Base-by-base conservation (phyloP, 2,113 vertebrate species). In the Nestor notabilis region DNA sequence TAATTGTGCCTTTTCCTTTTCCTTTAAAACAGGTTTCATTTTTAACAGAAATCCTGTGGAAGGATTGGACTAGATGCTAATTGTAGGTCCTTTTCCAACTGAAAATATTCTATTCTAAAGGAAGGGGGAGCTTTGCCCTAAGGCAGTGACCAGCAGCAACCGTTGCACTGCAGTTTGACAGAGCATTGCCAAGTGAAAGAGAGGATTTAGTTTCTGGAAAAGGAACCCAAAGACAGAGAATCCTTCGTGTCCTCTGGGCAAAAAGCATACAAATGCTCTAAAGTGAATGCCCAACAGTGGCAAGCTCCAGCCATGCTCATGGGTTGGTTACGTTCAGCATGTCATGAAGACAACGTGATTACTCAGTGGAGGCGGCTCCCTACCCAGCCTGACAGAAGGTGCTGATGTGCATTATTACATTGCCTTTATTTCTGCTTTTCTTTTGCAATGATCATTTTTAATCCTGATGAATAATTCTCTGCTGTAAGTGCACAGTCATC, bases 401-500 rank as follows among this genome's bases (percentile, higher is more conserved):
- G 17, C 78, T 87, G 56, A 0, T 41, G 81, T 79, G 24, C 70
- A 18, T 87, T 17, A 33, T 84, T 13, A 16, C 4, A 5, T 11
- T 47, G 77, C 5, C 37, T 61, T 50, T 49, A 28, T 55, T 47
- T 13, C 33, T 46, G 1, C 17, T 41, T 41, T 61, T 0, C 25
- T 44, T 39, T 35, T 29, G n/a, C 55, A 70, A 7, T 13, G 29
- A n/a, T 86, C 0, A 9, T 23, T 94, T 83, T 43, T 35, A 60
- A 44, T 13, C 10, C 23, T 21, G 80, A 19, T 64, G 83, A 83
- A 23, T 83, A 80, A 83, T 66, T 70, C 75, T 49, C 15, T 52
- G 41, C 75, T 95, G 78, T 43, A 88, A 85, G 79, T 96, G 90
- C 96, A 89, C n/a, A 77, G 92, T 96, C 95, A 93, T 83, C 24